phyloP scores from a whole-genome alignment of 2,797 vertebrate genomes.

The Acipenser oxyrinchus region DNA sequence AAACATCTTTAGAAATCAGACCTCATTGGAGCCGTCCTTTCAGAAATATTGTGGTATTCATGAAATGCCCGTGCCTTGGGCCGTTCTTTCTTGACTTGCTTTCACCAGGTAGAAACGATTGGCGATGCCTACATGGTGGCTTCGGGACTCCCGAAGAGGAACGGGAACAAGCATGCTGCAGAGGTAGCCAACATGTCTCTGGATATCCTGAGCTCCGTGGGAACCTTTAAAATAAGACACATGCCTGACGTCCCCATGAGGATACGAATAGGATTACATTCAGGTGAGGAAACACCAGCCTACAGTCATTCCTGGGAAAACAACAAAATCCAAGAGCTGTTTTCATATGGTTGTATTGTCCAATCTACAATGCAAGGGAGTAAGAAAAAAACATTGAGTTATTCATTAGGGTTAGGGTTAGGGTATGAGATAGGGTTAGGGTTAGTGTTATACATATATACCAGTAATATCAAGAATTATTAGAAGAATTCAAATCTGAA shows the following conservation, averaged over 20 bases:
- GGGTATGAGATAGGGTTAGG: no score
- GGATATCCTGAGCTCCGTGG: constrained; percentile 76
- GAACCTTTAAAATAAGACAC: constrained; percentile 72
- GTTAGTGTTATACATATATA: no score
- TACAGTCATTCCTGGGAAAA: no score
- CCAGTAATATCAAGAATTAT: background rate
- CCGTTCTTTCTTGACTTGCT: background rate
- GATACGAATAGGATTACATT: constrained; percentile 76
- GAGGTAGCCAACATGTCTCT: constrained; percentile 79
- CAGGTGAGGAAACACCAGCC: constrained; percentile 45
- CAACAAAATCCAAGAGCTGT: no score
- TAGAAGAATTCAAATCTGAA: background rate
- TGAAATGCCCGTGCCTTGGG: background rate
- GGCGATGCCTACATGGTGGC: constrained; percentile 79
- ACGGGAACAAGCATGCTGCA: constrained; percentile 73
- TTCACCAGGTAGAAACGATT: constrained; percentile 70
- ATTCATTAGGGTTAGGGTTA: no score
- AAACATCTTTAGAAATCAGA: background rate
- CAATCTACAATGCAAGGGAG: no score
- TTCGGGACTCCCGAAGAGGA: constrained; percentile 70
- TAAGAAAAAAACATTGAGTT: no score
- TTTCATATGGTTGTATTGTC: no score
- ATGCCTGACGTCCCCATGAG: constrained; percentile 74
- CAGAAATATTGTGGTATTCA: background rate
- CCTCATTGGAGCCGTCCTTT: no score